Base-by-base conservation (phyloP, 1,140 invertebrate genomes). In the Trinorchestia longiramus region DNA sequence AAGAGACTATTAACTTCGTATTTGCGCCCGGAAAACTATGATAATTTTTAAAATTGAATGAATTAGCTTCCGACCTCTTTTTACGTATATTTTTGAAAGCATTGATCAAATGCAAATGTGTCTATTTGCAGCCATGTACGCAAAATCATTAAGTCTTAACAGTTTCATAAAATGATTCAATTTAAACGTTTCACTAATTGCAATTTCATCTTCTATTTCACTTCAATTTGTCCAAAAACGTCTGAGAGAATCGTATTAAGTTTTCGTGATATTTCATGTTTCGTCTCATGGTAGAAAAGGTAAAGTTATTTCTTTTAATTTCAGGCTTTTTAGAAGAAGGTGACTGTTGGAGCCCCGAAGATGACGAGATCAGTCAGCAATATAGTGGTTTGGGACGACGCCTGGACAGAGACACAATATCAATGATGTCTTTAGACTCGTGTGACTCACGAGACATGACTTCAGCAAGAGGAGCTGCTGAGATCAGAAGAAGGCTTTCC, bases 271-370 rank as follows among this genome's bases (percentile, higher is more conserved):
- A 36, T 77, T 19, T 77, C 3, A 28, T 77, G 62, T 77, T 36
- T 3, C 15, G 62, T 77, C 6, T 8, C 6, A 53, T 19, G 28
- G 62, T 19, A 77, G 15, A 77, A 28, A 23, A 77, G 15, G 3
- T 11, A 28, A 19, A 77, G 8, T 77, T 23, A 11, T 19, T 36
- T 77, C 36, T 77, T 36, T 77, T 77, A 19, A 77, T 96, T 95
- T 91, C 96, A 95, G 96, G 96, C 28, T 96, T 97, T 95, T 97
- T 97, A 95, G 98, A 98, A 97, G 98, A 98, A 97, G 98, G 97
- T 47, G 98, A 98, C 96, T 98, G 98, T 97, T 99, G 99, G 99
- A 99, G 99, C 96, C 99, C 99, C 97, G 99, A 99, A 97, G 99
- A 99, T 97, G 99, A 99, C 97, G 99, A 99, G 97, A 98, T 99